Conservation (phyloP, 92 coral and sea anemone genomes). For the Phenganax subtilis region DNA sequence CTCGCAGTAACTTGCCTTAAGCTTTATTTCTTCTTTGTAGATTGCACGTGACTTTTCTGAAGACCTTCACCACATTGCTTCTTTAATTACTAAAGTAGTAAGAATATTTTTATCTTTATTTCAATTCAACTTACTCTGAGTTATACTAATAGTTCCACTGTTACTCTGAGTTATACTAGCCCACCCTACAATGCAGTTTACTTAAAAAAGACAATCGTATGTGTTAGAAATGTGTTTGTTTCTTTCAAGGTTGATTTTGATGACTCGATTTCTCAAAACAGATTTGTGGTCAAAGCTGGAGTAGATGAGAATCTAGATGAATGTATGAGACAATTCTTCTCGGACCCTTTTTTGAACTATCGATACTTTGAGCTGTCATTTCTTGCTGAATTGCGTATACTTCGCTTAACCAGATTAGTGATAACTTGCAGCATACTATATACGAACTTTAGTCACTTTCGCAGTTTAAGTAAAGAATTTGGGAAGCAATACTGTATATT, state of each 20-base stretch:
- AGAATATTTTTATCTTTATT: slow-evolving; percentile 31
- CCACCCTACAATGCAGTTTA: not conserved
- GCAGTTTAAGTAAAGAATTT: too few relatives aligned
- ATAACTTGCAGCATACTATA: too few relatives aligned
- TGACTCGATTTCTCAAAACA: slow-evolving; percentile 83
- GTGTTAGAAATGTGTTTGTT: not conserved
- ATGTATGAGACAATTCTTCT: slow-evolving; percentile 48
- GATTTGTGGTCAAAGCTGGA: slow-evolving; percentile 97
- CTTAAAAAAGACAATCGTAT: not conserved
- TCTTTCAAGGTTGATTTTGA: slow-evolving; percentile 76
- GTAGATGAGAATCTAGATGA: slow-evolving; percentile 93
- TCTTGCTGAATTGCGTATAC: too few relatives aligned
- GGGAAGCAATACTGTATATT: too few relatives aligned
- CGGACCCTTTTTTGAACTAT: too few relatives aligned
- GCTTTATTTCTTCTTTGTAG: slow-evolving; percentile 30
- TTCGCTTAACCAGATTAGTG: too few relatives aligned
- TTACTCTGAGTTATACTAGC: not conserved
- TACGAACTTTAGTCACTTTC: too few relatives aligned
- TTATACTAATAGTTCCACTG: not conserved
- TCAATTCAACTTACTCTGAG: not conserved
- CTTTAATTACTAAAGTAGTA: slow-evolving; percentile 84
- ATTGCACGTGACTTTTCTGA: slow-evolving; percentile 70
- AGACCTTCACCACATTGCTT: slow-evolving; percentile 80
- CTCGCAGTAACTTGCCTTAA: not conserved
- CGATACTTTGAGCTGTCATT: too few relatives aligned